Base-by-base conservation (phyloP, 2,797 vertebrate species). In the Borostomias antarcticus region DNA sequence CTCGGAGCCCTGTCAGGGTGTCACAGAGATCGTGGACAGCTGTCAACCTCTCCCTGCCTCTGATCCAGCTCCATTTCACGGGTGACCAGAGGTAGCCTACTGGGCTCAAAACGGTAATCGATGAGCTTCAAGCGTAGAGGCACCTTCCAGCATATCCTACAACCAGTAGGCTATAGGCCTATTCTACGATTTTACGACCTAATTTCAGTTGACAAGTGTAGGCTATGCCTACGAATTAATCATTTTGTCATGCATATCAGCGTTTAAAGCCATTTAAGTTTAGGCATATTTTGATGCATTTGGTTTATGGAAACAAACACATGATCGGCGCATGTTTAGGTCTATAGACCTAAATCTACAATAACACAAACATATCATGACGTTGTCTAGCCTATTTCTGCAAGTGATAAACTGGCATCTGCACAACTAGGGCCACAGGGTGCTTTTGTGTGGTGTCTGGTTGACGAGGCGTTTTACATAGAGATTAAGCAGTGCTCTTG, bases 51-150 rank as follows among this genome's bases (percentile, higher is more conserved):
- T 23, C 43, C 29, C 23, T 40, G 43, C 43, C 84, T 75, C 84
- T 76, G 82, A 85, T 77, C 84, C 82, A 75, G 87, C 83, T 89
- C 88, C 84, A 84, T 88, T 82, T 86, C 86, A 50, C 52, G 72
- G 72, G 66, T 86, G 88, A 86, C 79, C 85, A 88, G 84, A 79
- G 84, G 81, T 80, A 85, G 75, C 29, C n/a, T n/a, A 58, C 58
- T 89, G 88, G 86, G 89, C 84, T 73, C 82, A 72, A 87, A 90
- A 89, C 89, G 86, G 86, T 86, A 88, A 90, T 89, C 68, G 69
- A 84, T 47, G 83, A 77, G 83, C 83, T 79, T 69, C 21, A 77
- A 80, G 81, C 79, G 87, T 84, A 90, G 84, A 88, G 85, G 88
- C n/a, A n/a, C n/a, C n/a, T n/a, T n/a, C 57, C 83, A 45, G n/a